Evolutionary conservation across 2,797 vertebrate genomes (phyloP).

Genomic region (Masticophis lateralis): DNA sequence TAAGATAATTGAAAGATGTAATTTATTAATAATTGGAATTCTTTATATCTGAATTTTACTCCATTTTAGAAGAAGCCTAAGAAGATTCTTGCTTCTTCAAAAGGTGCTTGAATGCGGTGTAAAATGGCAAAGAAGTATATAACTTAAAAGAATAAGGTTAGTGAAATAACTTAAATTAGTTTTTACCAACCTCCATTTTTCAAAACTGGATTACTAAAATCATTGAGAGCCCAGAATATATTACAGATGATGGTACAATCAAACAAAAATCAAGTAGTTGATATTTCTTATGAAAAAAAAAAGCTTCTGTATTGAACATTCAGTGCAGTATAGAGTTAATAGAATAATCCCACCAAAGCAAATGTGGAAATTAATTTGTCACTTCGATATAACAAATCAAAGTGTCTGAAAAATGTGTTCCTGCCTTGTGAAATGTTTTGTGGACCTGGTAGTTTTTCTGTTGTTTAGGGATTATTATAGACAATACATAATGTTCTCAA

Average conservation of each 20-base stretch:
- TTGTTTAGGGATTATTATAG: not conserved
- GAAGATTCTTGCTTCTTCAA: slow-evolving; percentile 60
- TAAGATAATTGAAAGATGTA: slow-evolving; percentile 47
- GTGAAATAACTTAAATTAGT: slow-evolving; percentile 25
- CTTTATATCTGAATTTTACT: slow-evolving; percentile 52
- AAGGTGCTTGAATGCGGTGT: slow-evolving; percentile 50
- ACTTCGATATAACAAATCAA: not conserved
- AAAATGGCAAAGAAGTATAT: slow-evolving; percentile 29
- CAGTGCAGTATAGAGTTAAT: not conserved
- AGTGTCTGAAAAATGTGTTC: not conserved
- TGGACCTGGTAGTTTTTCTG: not conserved
- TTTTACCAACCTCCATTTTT: not conserved
- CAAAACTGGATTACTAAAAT: slow-evolving; percentile 30
- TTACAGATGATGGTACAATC: slow-evolving; percentile 33
- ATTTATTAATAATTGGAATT: slow-evolving; percentile 63
- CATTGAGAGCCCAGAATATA: not conserved
- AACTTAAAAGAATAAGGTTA: slow-evolving; percentile 52
- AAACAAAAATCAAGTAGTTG: slow-evolving; percentile 12
- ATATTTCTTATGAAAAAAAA: slow-evolving; percentile 16
- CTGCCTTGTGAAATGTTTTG: not conserved
- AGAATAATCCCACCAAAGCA: not conserved
- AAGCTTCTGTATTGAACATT: not conserved
- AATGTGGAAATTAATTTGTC: not conserved
- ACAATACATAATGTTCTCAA: not conserved
- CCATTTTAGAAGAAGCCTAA: slow-evolving; percentile 63